Percentiles rank a stretch among this genome's conserved stretches.
Conservation (phyloP, 2,888 invertebrate genomes). For the Epirrhoe alternata region DNA sequence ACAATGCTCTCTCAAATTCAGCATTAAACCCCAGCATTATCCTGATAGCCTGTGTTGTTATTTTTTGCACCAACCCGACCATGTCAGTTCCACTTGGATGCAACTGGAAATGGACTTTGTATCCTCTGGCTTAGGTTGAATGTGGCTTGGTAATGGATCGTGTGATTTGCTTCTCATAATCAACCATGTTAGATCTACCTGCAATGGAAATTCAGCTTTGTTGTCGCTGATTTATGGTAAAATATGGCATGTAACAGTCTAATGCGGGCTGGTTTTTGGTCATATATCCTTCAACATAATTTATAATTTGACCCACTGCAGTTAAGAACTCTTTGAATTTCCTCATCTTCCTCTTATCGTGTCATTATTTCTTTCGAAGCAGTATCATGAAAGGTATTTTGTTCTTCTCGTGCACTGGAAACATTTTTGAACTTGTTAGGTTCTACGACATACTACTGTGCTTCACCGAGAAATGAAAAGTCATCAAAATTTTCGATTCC, state of each 20-base stretch:
- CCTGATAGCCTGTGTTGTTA: slow-evolving; percentile 57
- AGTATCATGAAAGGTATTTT: too few species aligned
- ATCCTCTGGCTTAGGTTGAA: background rate
- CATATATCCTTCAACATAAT: background rate
- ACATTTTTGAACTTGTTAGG: too few species aligned
- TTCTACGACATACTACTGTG: too few species aligned
- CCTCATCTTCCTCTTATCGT: too few species aligned
- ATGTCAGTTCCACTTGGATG: background rate
- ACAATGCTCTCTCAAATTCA: slow-evolving; percentile 28
- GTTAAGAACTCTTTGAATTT: too few species aligned
- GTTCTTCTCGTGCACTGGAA: too few species aligned
- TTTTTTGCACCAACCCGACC: slow-evolving; percentile 51
- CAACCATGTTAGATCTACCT: background rate
- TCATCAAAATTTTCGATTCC: too few species aligned
- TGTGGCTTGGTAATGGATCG: background rate
- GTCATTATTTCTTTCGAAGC: too few species aligned
- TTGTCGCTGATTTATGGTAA: background rate
- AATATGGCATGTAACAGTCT: background rate
- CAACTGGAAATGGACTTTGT: slow-evolving; percentile 10
- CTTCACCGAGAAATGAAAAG: too few species aligned
- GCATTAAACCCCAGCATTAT: slow-evolving; percentile 43
- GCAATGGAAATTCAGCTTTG: background rate
- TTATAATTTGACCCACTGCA: too few species aligned
- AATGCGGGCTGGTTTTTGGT: background rate
- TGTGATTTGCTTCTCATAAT: background rate